Conservation (phyloP, 2,797 vertebrate genomes). For the Chaenodraco wilsoni region DNA sequence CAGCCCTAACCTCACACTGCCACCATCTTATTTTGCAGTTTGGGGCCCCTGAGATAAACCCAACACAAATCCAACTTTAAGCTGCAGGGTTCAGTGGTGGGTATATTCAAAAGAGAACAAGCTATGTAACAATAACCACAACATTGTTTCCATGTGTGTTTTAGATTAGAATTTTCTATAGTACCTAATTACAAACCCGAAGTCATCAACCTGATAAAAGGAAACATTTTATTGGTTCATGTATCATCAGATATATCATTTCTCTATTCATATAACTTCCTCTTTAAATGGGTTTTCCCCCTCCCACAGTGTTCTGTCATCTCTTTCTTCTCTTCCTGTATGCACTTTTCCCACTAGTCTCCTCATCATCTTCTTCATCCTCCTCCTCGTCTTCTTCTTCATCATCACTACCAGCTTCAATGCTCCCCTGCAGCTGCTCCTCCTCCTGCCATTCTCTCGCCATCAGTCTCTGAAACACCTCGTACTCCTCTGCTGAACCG, state of each 20-base stretch:
- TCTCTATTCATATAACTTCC: neutral
- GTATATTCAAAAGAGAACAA: slow-evolving; percentile 2
- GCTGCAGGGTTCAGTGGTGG: neutral
- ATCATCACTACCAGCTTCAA: slow-evolving; percentile 40
- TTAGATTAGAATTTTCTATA: slow-evolving; percentile 25
- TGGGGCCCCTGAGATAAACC: slow-evolving; percentile 13
- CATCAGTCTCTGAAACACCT: slow-evolving; percentile 89
- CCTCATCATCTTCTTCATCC: slow-evolving; percentile 28
- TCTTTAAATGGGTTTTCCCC: neutral
- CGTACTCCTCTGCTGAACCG: slow-evolving; percentile 87
- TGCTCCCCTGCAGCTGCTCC: slow-evolving; percentile 43
- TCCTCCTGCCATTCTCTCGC: slow-evolving; percentile 83
- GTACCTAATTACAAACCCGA: neutral
- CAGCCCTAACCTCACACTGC: neutral
- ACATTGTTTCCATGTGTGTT: slow-evolving; percentile 23
- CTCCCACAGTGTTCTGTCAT: neutral
- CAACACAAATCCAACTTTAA: neutral
- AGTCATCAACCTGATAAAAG: slow-evolving; percentile 11
- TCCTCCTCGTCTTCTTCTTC: neutral
- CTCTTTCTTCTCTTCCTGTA: slow-evolving; percentile 64
- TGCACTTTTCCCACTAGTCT: slow-evolving; percentile 42
- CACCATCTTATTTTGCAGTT: slow-evolving; percentile 8
- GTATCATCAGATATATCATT: slow-evolving; percentile 3
- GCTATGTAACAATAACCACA: neutral
- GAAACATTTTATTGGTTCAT: slow-evolving; percentile 32